Evolutionary conservation across 2,888 invertebrate genomes (phyloP).

Genomic region (Athalia rosae): DNA sequence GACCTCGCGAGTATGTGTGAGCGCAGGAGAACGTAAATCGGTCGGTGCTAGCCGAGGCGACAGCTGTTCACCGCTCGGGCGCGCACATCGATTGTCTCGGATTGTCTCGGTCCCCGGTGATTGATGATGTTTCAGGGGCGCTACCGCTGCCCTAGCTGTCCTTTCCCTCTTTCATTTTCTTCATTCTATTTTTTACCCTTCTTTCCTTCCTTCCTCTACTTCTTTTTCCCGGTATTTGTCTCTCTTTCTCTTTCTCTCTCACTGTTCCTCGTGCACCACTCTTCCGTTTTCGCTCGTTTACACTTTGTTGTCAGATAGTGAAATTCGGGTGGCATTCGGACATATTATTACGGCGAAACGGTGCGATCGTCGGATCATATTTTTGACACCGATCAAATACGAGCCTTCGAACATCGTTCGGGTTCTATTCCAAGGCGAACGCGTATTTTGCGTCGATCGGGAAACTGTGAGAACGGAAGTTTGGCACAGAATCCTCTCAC

Average conservation of each 20-base stretch:
- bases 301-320: background rate
- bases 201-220: slow-evolving; percentile 16
- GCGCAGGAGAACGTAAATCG: slow-evolving; percentile 62
- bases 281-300: slow-evolving; percentile 20
- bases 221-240: slow-evolving; percentile 44
- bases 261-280: slow-evolving; percentile 34
- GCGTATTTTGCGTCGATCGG: background rate
- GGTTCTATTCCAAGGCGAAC: background rate
- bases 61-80: slow-evolving; percentile 76
- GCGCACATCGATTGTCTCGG: slow-evolving; percentile 77
- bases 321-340: too few species aligned
- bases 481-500: too few species aligned
- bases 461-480: background rate
- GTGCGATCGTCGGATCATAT: background rate
- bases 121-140: slow-evolving; percentile 77
- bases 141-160: slow-evolving; percentile 52
- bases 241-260: slow-evolving; percentile 39
- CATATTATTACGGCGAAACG: too few species aligned
- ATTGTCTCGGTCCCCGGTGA: slow-evolving; percentile 74
- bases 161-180: slow-evolving; percentile 28
- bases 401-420: background rate
- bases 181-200: slow-evolving; percentile 10
- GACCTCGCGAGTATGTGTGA: slow-evolving; percentile 53
- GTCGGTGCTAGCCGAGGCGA: slow-evolving; percentile 73
- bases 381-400: background rate